Conservation (phyloP, 2,797 vertebrate species). For the Dryobates pubescens region DNA sequence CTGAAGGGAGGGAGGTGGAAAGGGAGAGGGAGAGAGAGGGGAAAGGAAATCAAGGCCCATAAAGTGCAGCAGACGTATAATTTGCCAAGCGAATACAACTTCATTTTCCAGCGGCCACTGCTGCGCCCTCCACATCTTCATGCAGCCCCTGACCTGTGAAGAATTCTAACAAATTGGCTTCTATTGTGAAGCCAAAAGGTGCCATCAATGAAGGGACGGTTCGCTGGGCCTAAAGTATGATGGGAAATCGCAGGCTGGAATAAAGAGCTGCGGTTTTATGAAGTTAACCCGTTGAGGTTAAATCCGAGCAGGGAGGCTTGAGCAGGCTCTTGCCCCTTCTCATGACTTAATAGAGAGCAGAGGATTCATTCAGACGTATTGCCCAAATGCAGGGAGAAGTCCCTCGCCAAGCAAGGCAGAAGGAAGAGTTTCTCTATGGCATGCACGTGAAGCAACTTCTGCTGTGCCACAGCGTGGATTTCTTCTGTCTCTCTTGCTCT, state of each 20-base stretch:
- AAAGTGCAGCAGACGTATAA: constrained; percentile 96
- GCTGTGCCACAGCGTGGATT: constrained; percentile 6
- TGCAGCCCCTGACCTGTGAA: constrained; percentile 98
- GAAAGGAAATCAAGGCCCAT: constrained; percentile 86
- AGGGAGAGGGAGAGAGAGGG: constrained; percentile 70
- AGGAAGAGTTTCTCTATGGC: background rate
- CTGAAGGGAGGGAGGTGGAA: constrained; percentile 31
- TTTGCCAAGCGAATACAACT: constrained; percentile 93
- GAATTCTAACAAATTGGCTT: constrained; percentile 99
- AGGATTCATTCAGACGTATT: constrained; percentile 20
- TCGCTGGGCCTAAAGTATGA: constrained; percentile 97
- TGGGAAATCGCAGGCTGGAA: constrained; percentile 91
- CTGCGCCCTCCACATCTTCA: constrained; percentile 89
- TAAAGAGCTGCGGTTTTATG: constrained; percentile 93
- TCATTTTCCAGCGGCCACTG: constrained; percentile 92
- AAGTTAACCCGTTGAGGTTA: constrained; percentile 93
- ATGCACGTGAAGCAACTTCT: constrained; percentile 13
- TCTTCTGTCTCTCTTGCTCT: background rate
- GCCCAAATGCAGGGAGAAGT: background rate
- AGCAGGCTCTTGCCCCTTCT: constrained; percentile 4
- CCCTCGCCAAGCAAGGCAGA: background rate
- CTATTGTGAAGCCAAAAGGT: constrained; percentile 99
- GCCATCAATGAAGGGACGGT: constrained; percentile 98
- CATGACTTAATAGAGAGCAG: background rate
- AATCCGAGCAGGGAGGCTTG: constrained; percentile 61